Percentiles rank a stretch among this genome's conserved stretches.
Conservation (phyloP, 2,113 vertebrate species). For the Deroptyus accipitrinus region DNA sequence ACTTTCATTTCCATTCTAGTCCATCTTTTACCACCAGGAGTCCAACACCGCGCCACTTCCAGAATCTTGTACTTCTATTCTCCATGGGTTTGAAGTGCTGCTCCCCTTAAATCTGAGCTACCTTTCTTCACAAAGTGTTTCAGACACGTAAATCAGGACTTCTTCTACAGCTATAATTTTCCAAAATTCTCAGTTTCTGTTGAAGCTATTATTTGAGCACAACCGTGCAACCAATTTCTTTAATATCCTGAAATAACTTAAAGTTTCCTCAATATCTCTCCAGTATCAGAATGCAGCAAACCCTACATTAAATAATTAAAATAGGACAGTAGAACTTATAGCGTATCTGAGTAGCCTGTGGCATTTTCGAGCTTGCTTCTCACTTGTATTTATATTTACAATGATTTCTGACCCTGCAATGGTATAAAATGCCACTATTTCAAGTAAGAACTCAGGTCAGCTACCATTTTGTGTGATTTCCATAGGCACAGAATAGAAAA, state of each 20-base stretch:
- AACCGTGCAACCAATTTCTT: background rate
- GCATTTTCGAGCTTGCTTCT: slow-evolving; percentile 1
- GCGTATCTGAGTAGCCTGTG: background rate
- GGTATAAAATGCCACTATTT: background rate
- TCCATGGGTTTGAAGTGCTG: background rate
- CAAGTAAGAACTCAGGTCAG: background rate
- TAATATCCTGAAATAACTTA: background rate
- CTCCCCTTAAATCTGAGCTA: background rate
- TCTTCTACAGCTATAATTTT: accelerated
- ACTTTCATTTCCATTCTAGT: background rate
- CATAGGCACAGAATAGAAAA: background rate
- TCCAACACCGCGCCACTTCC: accelerated
- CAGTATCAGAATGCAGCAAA: background rate
- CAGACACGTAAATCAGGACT: background rate
- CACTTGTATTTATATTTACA: slow-evolving; percentile 12
- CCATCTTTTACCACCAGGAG: background rate
- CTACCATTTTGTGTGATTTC: background rate
- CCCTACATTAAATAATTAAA: background rate
- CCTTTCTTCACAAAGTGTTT: background rate
- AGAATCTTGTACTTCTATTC: background rate
- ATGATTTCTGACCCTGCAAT: background rate
- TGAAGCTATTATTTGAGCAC: background rate
- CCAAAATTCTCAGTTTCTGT: background rate
- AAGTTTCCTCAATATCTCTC: background rate
- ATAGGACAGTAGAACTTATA: background rate